phyloP scores from a whole-genome alignment of 1,140 invertebrate genomes.

The Schlechtendalia chinensis region DNA sequence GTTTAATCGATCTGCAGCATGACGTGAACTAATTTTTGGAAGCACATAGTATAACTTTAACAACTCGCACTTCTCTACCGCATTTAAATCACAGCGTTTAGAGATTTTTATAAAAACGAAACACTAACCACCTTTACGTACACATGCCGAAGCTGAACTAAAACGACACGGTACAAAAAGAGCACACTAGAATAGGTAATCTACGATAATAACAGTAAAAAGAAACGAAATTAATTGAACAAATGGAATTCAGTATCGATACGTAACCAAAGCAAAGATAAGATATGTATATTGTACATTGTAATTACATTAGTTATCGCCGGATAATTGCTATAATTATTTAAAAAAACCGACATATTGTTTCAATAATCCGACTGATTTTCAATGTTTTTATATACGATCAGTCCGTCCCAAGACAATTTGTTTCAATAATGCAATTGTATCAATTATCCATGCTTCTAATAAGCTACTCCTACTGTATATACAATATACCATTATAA shows the following conservation, averaged over 20 bases:
- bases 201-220: background rate
- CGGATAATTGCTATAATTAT: background rate
- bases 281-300: too few relatives aligned
- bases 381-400: background rate
- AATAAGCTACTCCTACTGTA: too few relatives aligned
- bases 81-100: background rate
- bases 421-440: too few relatives aligned
- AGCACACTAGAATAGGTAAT: background rate
- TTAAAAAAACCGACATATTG: background rate
- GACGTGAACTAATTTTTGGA: conserved; percentile 28
- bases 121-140: background rate
- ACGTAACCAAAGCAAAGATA: background rate
- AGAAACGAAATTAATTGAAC: too few relatives aligned
- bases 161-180: background rate
- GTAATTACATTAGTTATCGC: too few relatives aligned
- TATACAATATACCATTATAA: too few relatives aligned
- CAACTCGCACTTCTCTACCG: background rate
- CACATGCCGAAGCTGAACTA: background rate
- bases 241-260: too few relatives aligned
- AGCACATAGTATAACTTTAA: conserved; percentile 3
- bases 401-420: too few relatives aligned
- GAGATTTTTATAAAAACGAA: background rate
- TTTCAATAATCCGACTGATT: background rate
- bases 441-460: too few relatives aligned
- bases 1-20: conserved; percentile 11